Percentiles rank a stretch among this genome's conserved stretches.
Evolutionary conservation across 2,888 invertebrate species (phyloP).

Genomic region (Nebria brevicollis): DNA sequence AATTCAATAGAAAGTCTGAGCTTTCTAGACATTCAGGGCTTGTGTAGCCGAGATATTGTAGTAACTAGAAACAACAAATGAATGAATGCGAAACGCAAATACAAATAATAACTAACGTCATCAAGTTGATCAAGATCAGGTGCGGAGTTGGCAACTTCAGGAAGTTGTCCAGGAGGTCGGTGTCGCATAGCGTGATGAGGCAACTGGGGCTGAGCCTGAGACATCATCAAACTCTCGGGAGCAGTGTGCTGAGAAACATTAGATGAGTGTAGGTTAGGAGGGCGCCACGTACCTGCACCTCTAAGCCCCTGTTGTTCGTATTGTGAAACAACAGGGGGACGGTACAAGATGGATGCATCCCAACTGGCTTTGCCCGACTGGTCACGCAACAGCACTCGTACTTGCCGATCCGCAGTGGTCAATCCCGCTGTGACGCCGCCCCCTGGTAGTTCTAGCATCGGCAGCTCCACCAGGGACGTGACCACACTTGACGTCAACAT

Average conservation of each 20-base stretch:
- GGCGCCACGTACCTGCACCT: constrained; percentile 18
- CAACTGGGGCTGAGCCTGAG: constrained; percentile 54
- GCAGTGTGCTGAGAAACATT: constrained; percentile 10
- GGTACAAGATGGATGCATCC: constrained; percentile 93
- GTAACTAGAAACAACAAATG: constrained; percentile 67
- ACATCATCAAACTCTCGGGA: constrained; percentile 59
- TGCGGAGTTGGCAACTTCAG: constrained; percentile 82
- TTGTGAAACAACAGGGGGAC: constrained; percentile 68
- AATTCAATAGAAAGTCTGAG: constrained; percentile 78
- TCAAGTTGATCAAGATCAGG: constrained; percentile 92
- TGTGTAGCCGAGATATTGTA: constrained; percentile 90
- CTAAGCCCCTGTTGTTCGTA: not conserved
- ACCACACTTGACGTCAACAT: constrained; percentile 85
- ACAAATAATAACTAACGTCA: constrained; percentile 73
- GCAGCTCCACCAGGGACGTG: constrained; percentile 89
- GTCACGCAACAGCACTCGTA: constrained; percentile 85
- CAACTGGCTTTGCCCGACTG: constrained; percentile 95
- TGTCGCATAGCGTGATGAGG: constrained; percentile 78
- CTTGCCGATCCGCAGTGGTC: constrained; percentile 81
- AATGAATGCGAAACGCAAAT: constrained; percentile 13
- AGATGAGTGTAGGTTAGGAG: constrained; percentile 11
- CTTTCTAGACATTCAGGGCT: constrained; percentile 86
- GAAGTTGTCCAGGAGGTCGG: constrained; percentile 79
- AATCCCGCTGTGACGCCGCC: constrained; percentile 81
- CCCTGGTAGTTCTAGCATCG: constrained; percentile 82